Evolutionary conservation across 1,140 invertebrate species (phyloP), one percentile per base, ranked within the genome.

Genomic region (Fopius arisanus): DNA sequence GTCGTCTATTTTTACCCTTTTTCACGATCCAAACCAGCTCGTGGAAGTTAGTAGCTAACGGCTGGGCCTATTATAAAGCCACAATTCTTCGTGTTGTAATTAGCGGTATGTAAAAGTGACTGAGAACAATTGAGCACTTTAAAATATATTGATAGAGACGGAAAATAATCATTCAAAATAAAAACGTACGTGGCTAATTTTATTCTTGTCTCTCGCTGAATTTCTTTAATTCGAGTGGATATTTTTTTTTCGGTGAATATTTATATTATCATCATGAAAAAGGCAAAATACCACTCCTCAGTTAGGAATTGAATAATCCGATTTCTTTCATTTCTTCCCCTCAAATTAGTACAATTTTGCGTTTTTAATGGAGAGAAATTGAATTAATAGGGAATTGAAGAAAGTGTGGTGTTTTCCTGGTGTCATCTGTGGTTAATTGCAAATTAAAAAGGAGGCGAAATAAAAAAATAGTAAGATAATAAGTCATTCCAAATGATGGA

Each of bases 1-100:
- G 81, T 83, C 74, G 70, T 84, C 83, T 84, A 84, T 84, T 84
- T 84, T 83, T 84, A 83, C 73, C 78, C 70, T 33, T 28, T 43
- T 77, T 78, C 75, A 78, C 81, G 77, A 78, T 65, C 73, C 78
- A 78, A 80, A 82, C 77, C 81, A 80, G 82, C n/a, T 82, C 77
- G 78, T 65, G 78, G 79, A 79, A 73, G 79, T 81, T 82, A 65
- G 77, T 79, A 79, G 78, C 79, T 21, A 72, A 80, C 75, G 77
- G 75, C 77, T 80, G 76, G 76, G 65, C 31, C 82, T 81, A 83
- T 80, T 84, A 84, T 82, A 82, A 83, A 83, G 80, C 78, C 66
- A 78, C 75, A 75, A 48, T 78, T n/a, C 77, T 54, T 76, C 72
- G 75, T 77, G 70, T 80, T 74, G 79, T 81, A 82, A 79, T 77